phyloP scores from a whole-genome alignment of 1,140 invertebrate genomes.

The Drosophila erecta region DNA sequence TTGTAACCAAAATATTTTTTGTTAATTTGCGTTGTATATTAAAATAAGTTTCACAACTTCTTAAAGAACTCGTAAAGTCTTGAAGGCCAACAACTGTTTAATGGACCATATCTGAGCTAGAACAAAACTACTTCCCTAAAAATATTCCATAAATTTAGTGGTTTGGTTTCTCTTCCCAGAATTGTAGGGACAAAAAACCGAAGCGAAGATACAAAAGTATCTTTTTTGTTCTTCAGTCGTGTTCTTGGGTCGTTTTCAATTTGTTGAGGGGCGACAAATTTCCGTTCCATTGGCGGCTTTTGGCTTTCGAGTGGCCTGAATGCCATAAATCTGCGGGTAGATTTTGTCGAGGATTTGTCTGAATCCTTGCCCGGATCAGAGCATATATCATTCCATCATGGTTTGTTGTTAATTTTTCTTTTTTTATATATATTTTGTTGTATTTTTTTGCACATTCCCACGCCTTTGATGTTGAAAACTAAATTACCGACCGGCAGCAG shows the following conservation, averaged over 20 bases:
- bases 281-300: slow-evolving; percentile 74
- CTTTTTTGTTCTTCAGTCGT: slow-evolving; percentile 27
- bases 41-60: no score
- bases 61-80: neutral
- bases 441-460: slow-evolving; percentile 59
- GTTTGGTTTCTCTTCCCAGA: slow-evolving; percentile 16
- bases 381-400: slow-evolving; percentile 62
- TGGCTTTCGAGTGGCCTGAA: slow-evolving; percentile 35
- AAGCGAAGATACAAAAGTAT: slow-evolving; percentile 23
- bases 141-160: neutral
- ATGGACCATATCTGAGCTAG: neutral
- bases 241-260: slow-evolving; percentile 56
- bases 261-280: slow-evolving; percentile 76
- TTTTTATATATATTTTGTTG: neutral
- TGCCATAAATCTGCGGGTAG: slow-evolving; percentile 57
- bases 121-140: neutral
- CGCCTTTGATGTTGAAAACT: slow-evolving; percentile 81
- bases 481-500: slow-evolving; percentile 59
- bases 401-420: slow-evolving; percentile 5
- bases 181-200: slow-evolving; percentile 1
- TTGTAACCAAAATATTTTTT: no score
- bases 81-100: neutral
- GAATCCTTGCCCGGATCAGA: slow-evolving; percentile 51
- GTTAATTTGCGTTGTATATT: no score
- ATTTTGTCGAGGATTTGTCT: slow-evolving; percentile 65